These are phyloP conservation scores for Sinodicranocentrus sp. DNA, from an alignment of 2,888 invertebrate genomes.

Conservation along the genomic window DNA sequence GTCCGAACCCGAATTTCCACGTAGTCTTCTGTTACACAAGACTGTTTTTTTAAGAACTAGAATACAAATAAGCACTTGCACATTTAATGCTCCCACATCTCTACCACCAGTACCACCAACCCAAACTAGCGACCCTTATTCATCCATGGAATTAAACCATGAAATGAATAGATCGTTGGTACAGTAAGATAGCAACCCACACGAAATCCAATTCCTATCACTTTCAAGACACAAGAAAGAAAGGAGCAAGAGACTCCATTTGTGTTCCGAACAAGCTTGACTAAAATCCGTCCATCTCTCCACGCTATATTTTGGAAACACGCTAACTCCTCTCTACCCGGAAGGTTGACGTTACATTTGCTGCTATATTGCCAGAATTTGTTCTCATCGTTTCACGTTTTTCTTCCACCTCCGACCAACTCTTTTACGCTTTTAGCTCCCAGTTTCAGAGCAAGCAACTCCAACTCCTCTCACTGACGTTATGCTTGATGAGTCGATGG, in stretches of 20 bases:
- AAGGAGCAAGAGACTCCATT: not conserved
- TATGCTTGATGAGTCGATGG: conserved; percentile 12
- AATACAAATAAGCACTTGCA: too few relatives aligned
- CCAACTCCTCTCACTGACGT: not conserved
- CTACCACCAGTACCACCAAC: too few relatives aligned
- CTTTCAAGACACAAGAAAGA: conserved; percentile 16
- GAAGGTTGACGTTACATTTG: conserved; percentile 27
- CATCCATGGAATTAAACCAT: too few relatives aligned
- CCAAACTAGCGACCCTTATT: too few relatives aligned
- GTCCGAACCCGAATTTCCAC: too few relatives aligned
- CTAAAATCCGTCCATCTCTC: not conserved
- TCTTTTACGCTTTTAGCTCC: not conserved
- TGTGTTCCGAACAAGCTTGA: not conserved
- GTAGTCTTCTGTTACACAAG: too few relatives aligned
- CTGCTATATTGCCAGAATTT: not conserved
- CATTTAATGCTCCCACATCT: too few relatives aligned
- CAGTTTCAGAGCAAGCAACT: not conserved
- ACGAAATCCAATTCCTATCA: conserved; percentile 47
- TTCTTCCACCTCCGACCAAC: not conserved
- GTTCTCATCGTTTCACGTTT: not conserved
- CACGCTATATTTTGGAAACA: not conserved
- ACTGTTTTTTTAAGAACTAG: too few relatives aligned
- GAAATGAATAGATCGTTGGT: too few relatives aligned
- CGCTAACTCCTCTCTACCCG: not conserved
- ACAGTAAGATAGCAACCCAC: conserved; percentile 22